Evolutionary conservation across 2,113 vertebrate species (phyloP).

Genomic region (Rhinopomastus cyanomelas): DNA sequence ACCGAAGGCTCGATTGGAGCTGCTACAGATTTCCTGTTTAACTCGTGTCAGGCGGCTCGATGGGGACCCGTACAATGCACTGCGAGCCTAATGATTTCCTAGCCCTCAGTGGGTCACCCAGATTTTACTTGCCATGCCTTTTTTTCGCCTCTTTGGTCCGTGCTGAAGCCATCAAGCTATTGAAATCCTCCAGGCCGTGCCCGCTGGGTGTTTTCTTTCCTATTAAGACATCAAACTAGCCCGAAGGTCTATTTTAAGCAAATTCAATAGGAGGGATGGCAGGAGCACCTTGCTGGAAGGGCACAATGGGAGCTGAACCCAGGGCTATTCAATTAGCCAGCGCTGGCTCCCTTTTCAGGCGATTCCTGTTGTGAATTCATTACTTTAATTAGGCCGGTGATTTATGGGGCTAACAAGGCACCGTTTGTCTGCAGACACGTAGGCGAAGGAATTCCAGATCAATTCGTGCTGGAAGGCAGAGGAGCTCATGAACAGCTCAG

Average conservation of each 20-base stretch:
- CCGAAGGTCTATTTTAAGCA: conserved; percentile 59
- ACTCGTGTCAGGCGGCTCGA: not conserved
- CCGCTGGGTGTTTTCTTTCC: conserved; percentile 69
- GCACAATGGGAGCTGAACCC: conserved; percentile 46
- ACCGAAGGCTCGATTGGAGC: not conserved
- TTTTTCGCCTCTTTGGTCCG: not conserved
- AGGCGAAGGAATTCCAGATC: not conserved
- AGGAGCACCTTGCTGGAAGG: conserved; percentile 41
- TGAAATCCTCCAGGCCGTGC: conserved; percentile 58
- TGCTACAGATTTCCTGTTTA: conserved; percentile 50
- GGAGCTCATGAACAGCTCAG: not conserved
- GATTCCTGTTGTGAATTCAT: conserved; percentile 45
- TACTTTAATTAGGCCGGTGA: conserved; percentile 7
- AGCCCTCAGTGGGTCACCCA: conserved; percentile 35
- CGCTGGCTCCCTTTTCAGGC: conserved; percentile 24
- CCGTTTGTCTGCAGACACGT: not conserved
- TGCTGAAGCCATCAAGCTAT: conserved; percentile 39
- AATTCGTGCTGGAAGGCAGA: not conserved
- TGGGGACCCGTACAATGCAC: conserved; percentile 45
- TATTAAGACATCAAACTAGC: conserved; percentile 54
- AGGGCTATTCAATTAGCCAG: conserved; percentile 44
- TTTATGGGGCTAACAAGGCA: not conserved
- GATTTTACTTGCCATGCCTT: conserved; percentile 18
- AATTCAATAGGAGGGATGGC: conserved; percentile 62
- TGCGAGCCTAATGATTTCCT: conserved; percentile 61